Base-by-base conservation (phyloP, 2,113 vertebrate species). In the Cacatua alba region DNA sequence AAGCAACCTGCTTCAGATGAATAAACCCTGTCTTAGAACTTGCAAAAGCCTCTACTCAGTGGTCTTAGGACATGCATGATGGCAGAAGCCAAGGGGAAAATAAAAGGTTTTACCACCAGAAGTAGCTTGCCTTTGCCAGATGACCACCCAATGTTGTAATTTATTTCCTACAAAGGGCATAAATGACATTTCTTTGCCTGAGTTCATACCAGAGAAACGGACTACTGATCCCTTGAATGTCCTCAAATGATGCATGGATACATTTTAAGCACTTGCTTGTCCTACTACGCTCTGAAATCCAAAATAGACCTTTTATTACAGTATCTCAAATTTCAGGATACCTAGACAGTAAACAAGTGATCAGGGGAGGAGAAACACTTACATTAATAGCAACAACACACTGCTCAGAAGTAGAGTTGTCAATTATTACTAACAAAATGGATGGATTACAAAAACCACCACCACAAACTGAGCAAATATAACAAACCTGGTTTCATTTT, bases 341-440 rank as follows among this genome's bases (percentile, higher is more conserved):
- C 65, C n/a, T 88, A 76, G 67, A 77, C 64, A 71, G 95, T 88
- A 96, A 96, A 94, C 86, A 94, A 97, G 64, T 6, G 33, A 80
- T 75, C 33, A 37, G 60, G 64, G 68, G 90, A 88, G 78, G 80
- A 90, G 77, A 96, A 94, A 88, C 69, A 86, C 68, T 84, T 82
- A 8, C 13, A 90, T 92, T 88, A 95, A 92, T 72, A 96, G 92
- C 86, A 96, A 75, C 72, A 69, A 23, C 79, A 81, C 44, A 24
- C 25, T 69, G 35, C 25, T 90, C 10, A 0, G 44, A 64, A 86
- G 44, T 13, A 81, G 51, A 92, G 51, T 46, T 86, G 79, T 93
- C 82, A 82, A 62, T 77, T 95, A 91, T 81, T 94, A 85, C 74
- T 48, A 91, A 79, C 57, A 87, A 94, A 97, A 89, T 0, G 4